Conservation (phyloP, 2,888 invertebrate genomes). For the Oxytorus armatus region DNA sequence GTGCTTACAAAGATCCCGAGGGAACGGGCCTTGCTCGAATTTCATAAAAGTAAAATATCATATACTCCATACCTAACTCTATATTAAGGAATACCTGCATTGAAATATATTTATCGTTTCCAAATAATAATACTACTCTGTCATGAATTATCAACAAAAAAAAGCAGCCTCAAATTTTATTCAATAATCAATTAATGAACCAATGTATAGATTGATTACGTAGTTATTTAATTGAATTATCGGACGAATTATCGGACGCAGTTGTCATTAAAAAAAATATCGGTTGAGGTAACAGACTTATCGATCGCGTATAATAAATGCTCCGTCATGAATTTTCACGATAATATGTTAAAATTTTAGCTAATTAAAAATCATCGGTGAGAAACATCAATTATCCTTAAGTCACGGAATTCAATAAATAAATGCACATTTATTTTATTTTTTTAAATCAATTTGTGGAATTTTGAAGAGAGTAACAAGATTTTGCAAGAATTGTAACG, state of each 20-base stretch:
- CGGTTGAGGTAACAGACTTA: too few species aligned
- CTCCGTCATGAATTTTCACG: not conserved
- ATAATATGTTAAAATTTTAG: not conserved
- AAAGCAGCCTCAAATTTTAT: not conserved
- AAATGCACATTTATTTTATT: not conserved
- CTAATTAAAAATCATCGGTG: slow-evolving; percentile 2
- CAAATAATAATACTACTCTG: not conserved
- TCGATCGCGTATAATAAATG: too few species aligned
- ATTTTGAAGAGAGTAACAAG: too few species aligned
- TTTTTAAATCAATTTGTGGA: too few species aligned
- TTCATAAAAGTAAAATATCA: slow-evolving; percentile 57
- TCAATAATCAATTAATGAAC: too few species aligned
- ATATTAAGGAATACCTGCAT: slow-evolving; percentile 9
- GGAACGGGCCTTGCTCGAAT: slow-evolving; percentile 65
- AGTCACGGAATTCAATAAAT: not conserved
- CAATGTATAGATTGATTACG: too few species aligned
- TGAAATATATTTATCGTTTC: slow-evolving; percentile 1
- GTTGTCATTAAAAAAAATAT: too few species aligned
- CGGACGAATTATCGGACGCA: too few species aligned
- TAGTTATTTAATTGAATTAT: too few species aligned
- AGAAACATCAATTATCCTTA: not conserved
- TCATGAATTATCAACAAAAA: not conserved
- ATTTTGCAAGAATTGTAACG: too few species aligned
- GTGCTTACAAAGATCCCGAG: slow-evolving; percentile 60
- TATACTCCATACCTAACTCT: slow-evolving; percentile 14